A percentile compares a stretch with the other conserved stretches of the same genome.
Evolutionary conservation across 2,113 vertebrate genomes (phyloP).

Genomic region (Taxidea taxus): DNA sequence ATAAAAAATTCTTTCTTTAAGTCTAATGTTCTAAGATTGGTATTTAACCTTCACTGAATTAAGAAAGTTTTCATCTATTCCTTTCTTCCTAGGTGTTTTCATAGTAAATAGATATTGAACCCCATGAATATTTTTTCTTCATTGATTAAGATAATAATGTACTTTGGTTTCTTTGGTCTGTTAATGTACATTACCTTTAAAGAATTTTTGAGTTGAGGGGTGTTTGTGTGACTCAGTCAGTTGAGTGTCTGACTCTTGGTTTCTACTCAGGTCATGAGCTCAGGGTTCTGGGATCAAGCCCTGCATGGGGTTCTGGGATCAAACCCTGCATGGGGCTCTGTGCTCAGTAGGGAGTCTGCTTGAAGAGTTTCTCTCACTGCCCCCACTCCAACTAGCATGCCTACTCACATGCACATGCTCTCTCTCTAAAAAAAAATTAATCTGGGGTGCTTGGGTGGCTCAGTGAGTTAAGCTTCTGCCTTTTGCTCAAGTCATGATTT

Average conservation of each 20-base stretch:
- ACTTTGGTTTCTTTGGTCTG: not conserved
- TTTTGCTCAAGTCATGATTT: not conserved
- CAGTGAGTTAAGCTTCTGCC: not conserved
- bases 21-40: not conserved
- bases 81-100: conserved; percentile 4
- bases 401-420: not conserved
- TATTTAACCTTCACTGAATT: not conserved
- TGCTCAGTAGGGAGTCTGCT: not conserved
- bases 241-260: not conserved
- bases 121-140: not conserved
- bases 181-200: not conserved
- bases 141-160: not conserved
- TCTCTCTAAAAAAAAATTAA: not conserved
- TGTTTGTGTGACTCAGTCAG: not conserved
- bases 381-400: not conserved
- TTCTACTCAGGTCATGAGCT: not conserved
- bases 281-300: not conserved
- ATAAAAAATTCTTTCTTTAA: not conserved
- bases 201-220: not conserved
- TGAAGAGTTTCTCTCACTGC: not conserved
- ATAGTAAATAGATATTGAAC: not conserved
- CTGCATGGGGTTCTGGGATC: not conserved
- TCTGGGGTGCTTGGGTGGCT: not conserved
- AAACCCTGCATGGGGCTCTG: not conserved
- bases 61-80: not conserved